Conservation (phyloP, 2,113 vertebrate genomes). For the Eretmochelys imbricata region DNA sequence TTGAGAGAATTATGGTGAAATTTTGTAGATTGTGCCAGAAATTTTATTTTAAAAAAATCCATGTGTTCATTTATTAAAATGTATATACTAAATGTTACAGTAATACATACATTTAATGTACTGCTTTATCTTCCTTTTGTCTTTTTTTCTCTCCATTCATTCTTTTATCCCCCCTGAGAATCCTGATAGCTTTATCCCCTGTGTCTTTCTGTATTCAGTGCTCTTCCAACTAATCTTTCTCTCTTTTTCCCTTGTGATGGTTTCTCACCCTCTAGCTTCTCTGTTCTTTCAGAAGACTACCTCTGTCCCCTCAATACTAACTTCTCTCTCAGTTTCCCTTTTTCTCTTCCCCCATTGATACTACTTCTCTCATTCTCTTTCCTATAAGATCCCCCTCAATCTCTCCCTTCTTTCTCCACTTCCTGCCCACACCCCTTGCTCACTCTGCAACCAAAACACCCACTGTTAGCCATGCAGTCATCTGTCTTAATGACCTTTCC, state of each 20-base stretch:
- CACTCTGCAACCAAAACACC: background rate
- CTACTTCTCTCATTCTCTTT: background rate
- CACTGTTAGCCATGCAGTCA: background rate
- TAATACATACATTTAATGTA: no score
- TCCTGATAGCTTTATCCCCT: background rate
- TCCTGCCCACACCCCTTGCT: background rate
- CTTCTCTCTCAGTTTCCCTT: background rate
- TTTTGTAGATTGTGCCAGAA: background rate
- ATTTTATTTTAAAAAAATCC: background rate
- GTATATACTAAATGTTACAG: no score
- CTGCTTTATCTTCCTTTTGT: background rate
- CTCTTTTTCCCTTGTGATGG: no score
- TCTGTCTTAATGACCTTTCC: background rate
- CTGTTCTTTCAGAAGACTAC: background rate
- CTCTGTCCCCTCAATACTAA: background rate
- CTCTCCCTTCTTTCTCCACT: background rate
- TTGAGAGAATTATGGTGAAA: background rate
- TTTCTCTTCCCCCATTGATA: background rate
- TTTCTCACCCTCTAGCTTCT: background rate
- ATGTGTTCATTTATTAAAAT: background rate
- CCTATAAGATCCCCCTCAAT: background rate
- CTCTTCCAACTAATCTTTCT: no score
- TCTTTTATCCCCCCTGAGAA: background rate
- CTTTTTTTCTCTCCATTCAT: background rate
- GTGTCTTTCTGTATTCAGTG: background rate